phyloP scores from a whole-genome alignment of 2,797 vertebrate species.

The Centropyge bicolor region DNA sequence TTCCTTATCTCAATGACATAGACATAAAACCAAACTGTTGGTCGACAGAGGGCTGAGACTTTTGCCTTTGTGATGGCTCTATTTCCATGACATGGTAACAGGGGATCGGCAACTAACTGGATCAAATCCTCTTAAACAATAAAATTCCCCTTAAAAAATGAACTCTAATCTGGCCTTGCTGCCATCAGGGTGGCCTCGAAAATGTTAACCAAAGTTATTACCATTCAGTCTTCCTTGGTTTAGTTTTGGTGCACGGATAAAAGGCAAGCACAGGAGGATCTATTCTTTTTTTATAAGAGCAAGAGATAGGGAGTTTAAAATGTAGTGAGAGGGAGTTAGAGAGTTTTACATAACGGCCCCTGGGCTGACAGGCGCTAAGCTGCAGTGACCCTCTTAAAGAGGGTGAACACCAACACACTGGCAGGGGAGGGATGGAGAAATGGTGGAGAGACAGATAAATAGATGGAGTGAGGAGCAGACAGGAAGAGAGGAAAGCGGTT shows the following conservation, averaged over 20 bases:
- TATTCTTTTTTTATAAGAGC: slow-evolving; percentile 40
- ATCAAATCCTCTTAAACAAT: slow-evolving; percentile 59
- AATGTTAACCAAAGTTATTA: slow-evolving; percentile 34
- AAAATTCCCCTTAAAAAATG: slow-evolving; percentile 44
- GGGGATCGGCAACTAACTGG: slow-evolving; percentile 30
- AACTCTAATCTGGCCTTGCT: slow-evolving; percentile 39
- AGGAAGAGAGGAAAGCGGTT: slow-evolving; percentile 1
- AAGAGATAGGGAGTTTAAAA: slow-evolving; percentile 60
- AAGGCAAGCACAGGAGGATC: slow-evolving; percentile 46
- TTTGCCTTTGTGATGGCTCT: slow-evolving; percentile 23
- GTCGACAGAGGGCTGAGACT: neutral
- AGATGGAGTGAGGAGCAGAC: slow-evolving; percentile 19
- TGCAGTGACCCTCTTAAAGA: slow-evolving; percentile 69
- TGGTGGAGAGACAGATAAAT: slow-evolving; percentile 45
- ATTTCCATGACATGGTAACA: slow-evolving; percentile 37
- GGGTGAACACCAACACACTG: slow-evolving; percentile 54
- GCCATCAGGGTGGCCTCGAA: slow-evolving; percentile 29
- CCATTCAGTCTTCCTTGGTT: slow-evolving; percentile 32
- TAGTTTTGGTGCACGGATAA: slow-evolving; percentile 56
- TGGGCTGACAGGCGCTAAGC: slow-evolving; percentile 61
- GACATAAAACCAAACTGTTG: neutral
- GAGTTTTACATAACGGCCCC: slow-evolving; percentile 74
- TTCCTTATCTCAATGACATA: slow-evolving; percentile 6
- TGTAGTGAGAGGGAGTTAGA: slow-evolving; percentile 55
- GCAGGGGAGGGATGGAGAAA: slow-evolving; percentile 38